Percentiles rank a stretch among this genome's conserved stretches.
Conservation (phyloP, 2,113 vertebrate species). For the Hylia prasina region DNA sequence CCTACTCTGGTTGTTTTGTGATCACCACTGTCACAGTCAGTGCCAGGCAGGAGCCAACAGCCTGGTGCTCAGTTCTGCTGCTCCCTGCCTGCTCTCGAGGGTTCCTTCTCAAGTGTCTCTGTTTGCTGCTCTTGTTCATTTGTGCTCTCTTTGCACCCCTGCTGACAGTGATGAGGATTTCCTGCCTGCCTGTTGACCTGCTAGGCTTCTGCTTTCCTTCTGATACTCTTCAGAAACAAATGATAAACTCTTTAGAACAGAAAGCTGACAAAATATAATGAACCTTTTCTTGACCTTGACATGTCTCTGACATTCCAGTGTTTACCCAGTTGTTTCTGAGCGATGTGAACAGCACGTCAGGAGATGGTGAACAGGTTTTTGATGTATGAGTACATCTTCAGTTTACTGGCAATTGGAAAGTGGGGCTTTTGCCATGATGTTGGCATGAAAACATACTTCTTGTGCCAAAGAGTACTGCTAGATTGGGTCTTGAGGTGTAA, state of each 20-base stretch:
- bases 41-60: neutral
- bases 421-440: neutral
- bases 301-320: neutral
- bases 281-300: neutral
- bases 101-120: neutral
- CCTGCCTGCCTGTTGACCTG: fast-evolving
- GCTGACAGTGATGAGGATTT: neutral
- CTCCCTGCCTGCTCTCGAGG: neutral
- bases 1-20: neutral
- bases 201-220: neutral
- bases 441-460: neutral
- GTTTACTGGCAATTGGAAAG: neutral
- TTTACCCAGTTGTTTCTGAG: neutral
- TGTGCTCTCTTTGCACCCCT: neutral
- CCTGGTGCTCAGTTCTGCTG: neutral
- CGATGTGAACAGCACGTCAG: neutral
- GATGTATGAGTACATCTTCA: neutral
- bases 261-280: neutral
- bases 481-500: neutral
- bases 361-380: neutral
- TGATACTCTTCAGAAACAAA: neutral
- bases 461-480: neutral
- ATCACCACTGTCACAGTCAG: neutral
- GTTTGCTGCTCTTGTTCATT: neutral
- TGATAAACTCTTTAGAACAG: neutral